phyloP scores from a whole-genome alignment of 2,888 invertebrate genomes.

The Drosophila histrio region DNA sequence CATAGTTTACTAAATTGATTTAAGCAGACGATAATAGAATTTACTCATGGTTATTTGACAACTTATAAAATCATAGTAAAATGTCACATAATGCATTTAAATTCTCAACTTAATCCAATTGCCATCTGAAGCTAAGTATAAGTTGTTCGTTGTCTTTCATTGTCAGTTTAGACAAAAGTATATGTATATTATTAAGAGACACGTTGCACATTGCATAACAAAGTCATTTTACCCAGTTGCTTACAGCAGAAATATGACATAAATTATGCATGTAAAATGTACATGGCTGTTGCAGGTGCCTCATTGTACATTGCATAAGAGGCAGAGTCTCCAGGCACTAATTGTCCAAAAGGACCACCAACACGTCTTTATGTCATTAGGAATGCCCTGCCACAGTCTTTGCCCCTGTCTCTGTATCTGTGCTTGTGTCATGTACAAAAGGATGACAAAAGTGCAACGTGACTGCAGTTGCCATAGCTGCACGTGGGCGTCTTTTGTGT shows the following conservation, averaged over 20 bases:
- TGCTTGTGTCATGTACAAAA: constrained; percentile 47
- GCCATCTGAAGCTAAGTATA: not conserved
- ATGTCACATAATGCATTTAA: too few relatives aligned
- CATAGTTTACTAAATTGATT: too few relatives aligned
- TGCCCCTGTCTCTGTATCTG: not conserved
- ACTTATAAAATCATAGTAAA: too few relatives aligned
- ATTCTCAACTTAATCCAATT: too few relatives aligned
- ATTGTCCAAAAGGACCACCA: constrained; percentile 77
- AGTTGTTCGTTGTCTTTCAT: not conserved
- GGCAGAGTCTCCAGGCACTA: constrained; percentile 53
- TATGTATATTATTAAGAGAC: not conserved
- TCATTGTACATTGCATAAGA: constrained; percentile 16
- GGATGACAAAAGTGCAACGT: constrained; percentile 78
- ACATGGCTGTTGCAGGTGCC: constrained; percentile 60
- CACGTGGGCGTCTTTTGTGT: constrained; percentile 58
- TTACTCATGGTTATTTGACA: too few relatives aligned
- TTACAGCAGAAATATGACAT: constrained; percentile 56
- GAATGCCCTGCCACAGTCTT: constrained; percentile 45
- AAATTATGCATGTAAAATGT: constrained; percentile 66
- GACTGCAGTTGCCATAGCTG: constrained; percentile 65
- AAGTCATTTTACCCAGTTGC: constrained; percentile 22
- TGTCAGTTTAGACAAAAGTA: not conserved
- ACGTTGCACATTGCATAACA: constrained; percentile 20
- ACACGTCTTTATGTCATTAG: constrained; percentile 72
- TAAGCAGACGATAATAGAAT: too few relatives aligned